Conservation (phyloP, 2,113 vertebrate genomes). For the Diphyllodes magnificus region DNA sequence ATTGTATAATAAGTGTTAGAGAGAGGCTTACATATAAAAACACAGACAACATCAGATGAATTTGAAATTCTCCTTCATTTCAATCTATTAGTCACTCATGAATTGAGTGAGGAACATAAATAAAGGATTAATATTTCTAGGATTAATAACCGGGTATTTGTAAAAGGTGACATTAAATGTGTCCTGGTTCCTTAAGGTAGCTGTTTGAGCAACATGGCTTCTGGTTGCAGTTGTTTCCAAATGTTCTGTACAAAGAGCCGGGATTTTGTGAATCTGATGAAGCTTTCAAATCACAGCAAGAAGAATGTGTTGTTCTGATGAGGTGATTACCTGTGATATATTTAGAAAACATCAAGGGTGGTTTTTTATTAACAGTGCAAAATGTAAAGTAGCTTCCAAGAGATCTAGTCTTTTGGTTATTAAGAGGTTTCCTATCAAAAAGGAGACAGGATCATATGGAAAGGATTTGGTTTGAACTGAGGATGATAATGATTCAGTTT, state of each 20-base stretch:
- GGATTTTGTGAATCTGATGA: background rate
- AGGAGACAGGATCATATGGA: background rate
- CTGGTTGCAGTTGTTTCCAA: background rate
- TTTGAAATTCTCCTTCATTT: slow-evolving; percentile 11
- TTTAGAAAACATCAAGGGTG: background rate
- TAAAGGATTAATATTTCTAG: background rate
- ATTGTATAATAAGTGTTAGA: background rate
- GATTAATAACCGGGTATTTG: background rate
- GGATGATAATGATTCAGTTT: background rate
- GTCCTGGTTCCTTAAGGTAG: background rate
- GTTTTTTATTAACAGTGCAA: background rate
- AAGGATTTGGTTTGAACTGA: background rate
- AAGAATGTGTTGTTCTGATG: background rate
- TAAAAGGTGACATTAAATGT: background rate
- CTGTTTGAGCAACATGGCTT: background rate
- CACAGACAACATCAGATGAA: background rate
- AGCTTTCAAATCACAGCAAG: background rate
- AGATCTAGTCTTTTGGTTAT: background rate
- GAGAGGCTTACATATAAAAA: background rate
- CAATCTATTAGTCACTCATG: background rate
- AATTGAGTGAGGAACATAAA: slow-evolving; percentile 2
- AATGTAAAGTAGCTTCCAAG: background rate
- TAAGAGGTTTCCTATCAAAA: background rate
- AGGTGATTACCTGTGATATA: background rate
- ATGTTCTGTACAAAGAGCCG: background rate